Percentiles rank a stretch among this genome's conserved stretches.
Conservation (phyloP, 1,140 invertebrate species). For the Macrobrachium nipponense region DNA sequence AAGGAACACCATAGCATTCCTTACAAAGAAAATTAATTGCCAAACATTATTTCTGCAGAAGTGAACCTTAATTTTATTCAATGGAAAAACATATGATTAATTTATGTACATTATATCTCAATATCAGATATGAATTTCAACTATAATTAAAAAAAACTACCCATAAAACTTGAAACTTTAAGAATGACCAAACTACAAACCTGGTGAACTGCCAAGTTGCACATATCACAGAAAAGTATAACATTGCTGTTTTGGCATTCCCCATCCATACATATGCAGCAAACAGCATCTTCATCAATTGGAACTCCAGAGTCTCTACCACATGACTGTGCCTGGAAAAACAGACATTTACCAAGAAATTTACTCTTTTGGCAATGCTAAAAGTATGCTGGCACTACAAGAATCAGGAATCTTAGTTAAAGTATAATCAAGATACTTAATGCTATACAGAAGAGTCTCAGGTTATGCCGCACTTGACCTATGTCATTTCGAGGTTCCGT, state of each 20-base stretch:
- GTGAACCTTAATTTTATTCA: not conserved
- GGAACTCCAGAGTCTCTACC: slow-evolving; percentile 74
- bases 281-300: slow-evolving; percentile 97
- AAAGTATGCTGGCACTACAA: not conserved
- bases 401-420: not conserved
- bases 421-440: too few relatives aligned
- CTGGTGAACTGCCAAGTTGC: slow-evolving; percentile 98
- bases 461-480: too few relatives aligned
- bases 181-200: slow-evolving; percentile 61
- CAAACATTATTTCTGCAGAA: not conserved
- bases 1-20: slow-evolving; percentile 99
- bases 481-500: too few relatives aligned
- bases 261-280: slow-evolving; percentile 90
- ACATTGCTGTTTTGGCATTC: slow-evolving; percentile 98
- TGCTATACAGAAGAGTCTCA: too few relatives aligned
- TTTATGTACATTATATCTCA: too few relatives aligned
- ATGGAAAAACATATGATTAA: not conserved
- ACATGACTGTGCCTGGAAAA: slow-evolving; percentile 75
- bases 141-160: not conserved
- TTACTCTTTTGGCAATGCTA: not conserved
- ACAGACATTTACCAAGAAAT: not conserved
- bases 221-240: slow-evolving; percentile 99
- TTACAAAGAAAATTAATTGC: slow-evolving; percentile 57
- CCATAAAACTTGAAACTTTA: not conserved
- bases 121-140: not conserved